These are phyloP conservation scores for Temnothorax nylanderi DNA, from an alignment of 1,140 invertebrate genomes.

Conservation along the genomic window DNA sequence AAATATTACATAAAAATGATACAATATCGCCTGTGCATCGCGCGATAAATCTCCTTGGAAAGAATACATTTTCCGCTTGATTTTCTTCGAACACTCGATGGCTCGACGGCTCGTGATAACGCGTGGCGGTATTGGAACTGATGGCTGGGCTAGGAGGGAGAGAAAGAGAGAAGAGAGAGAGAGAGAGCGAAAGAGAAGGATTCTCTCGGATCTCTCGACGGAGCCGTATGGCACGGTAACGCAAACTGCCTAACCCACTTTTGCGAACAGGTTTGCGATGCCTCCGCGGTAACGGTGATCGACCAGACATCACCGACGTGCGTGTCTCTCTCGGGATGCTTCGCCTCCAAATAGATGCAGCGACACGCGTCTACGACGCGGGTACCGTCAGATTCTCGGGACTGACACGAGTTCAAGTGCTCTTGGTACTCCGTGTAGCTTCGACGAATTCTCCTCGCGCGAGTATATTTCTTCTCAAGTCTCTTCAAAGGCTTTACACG, in stretches of 20 bases:
- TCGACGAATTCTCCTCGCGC: neutral
- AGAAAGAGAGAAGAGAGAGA: neutral
- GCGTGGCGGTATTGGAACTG: neutral
- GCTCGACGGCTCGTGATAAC: neutral
- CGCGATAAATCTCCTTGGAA: neutral
- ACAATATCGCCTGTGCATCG: neutral
- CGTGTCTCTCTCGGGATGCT: conserved; percentile 53
- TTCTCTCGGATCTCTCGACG: conserved; percentile 56
- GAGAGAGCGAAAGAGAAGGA: conserved; percentile 51
- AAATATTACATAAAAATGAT: neutral
- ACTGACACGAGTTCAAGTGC: neutral
- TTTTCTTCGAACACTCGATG: neutral
- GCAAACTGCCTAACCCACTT: conserved; percentile 82
- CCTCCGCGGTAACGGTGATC: conserved; percentile 81
- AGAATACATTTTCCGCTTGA: neutral
- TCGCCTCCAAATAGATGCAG: conserved; percentile 68
- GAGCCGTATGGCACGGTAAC: conserved; percentile 58
- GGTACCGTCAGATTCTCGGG: conserved; percentile 19
- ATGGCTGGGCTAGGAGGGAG: neutral
- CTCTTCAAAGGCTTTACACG: conserved; percentile 16
- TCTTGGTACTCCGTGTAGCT: neutral
- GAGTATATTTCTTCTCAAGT: neutral
- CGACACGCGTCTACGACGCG: conserved; percentile 16
- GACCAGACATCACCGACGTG: conserved; percentile 73
- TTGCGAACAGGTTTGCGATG: conserved; percentile 82